Evolutionary conservation across 2,113 vertebrate genomes (phyloP).

Genomic region (Megaceryle maxima): DNA sequence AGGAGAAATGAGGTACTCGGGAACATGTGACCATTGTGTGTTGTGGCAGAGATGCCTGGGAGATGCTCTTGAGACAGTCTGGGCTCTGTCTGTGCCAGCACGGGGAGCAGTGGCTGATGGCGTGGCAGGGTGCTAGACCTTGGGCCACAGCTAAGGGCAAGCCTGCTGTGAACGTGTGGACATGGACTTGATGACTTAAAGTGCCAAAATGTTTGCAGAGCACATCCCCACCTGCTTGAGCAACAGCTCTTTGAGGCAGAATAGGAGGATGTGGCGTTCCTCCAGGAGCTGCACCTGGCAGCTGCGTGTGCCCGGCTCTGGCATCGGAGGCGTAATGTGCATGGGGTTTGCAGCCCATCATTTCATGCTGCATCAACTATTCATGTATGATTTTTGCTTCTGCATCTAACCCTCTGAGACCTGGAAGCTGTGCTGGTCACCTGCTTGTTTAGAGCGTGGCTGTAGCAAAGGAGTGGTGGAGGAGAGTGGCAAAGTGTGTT

Average conservation of each 20-base stretch:
- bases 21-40: neutral
- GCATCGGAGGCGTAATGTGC: accelerated
- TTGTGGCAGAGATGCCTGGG: neutral
- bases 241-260: neutral
- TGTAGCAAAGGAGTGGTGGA: neutral
- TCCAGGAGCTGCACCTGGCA: neutral
- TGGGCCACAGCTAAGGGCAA: neutral
- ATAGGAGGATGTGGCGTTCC: neutral
- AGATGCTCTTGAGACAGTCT: neutral
- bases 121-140: accelerated
- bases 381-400: neutral
- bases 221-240: neutral
- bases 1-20: neutral
- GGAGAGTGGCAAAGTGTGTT: neutral
- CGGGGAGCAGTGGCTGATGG: neutral
- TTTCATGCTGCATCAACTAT: neutral
- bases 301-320: neutral
- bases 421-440: neutral
- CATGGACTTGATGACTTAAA: neutral
- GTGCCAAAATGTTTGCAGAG: neutral
- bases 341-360: accelerated
- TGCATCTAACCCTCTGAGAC: neutral
- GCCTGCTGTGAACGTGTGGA: neutral
- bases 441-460: neutral
- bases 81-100: neutral